Evolutionary conservation across 1,140 invertebrate genomes (phyloP).

Genomic region (Drosophila subobscura): DNA sequence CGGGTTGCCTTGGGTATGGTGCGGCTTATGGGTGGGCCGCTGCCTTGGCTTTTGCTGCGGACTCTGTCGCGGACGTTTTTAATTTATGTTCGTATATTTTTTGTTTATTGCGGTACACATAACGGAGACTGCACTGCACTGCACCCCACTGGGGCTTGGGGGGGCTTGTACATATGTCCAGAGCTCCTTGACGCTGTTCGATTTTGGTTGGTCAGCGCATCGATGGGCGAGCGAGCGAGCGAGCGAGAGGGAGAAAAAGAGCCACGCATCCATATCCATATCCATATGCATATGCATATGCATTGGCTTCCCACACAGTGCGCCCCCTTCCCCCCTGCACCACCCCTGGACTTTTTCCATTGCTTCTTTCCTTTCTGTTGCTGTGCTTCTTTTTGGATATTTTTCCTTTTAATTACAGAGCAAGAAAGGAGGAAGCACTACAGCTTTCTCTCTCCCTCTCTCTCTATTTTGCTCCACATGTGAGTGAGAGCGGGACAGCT

Average conservation of each 20-base stretch:
- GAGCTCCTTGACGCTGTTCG: conserved; percentile 46
- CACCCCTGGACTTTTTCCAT: not conserved
- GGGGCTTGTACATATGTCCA: not conserved
- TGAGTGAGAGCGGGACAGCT: not conserved
- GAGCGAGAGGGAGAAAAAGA: not conserved
- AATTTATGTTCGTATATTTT: conserved; percentile 64
- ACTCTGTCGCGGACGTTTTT: conserved; percentile 36
- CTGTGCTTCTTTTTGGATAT: conserved; percentile 29
- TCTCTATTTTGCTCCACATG: not conserved
- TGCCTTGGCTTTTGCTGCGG: not conserved
- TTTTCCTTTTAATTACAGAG: conserved; percentile 72
- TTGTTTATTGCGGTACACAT: conserved; percentile 69
- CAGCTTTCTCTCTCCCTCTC: not conserved
- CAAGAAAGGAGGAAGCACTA: conserved; percentile 34
- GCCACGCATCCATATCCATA: conserved; percentile 30
- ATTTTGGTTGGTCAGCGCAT: conserved; percentile 74
- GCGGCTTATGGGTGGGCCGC: not conserved
- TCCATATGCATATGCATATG: conserved; percentile 44
- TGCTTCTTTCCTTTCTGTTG: not conserved
- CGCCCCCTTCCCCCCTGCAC: not conserved
- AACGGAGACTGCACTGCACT: not conserved
- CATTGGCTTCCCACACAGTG: conserved; percentile 10
- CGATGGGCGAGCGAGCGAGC: conserved; percentile 14
- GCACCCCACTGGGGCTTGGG: not conserved
- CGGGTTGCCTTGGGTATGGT: too few species aligned